Evolutionary conservation across 1,140 invertebrate genomes (phyloP), one percentile per base, ranked within the genome.

Genomic region (Drosophila baimaii): DNA sequence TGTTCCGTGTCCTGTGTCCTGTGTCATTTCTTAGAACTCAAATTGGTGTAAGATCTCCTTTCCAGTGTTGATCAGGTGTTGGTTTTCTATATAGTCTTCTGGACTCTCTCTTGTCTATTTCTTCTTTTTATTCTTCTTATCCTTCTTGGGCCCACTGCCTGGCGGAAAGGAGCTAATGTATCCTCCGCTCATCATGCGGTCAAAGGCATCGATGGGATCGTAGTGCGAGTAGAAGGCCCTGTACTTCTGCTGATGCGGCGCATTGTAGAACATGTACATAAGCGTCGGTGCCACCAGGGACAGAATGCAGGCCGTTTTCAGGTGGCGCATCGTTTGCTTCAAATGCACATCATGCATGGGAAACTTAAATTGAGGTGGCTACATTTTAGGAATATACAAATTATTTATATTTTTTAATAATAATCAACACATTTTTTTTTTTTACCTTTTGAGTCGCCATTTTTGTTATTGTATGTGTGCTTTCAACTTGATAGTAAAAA

Each of bases 171-270:
- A 86, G 12, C 8, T 9, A 1, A 86, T 25, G 5, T 83, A 86
- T 10, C 83, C 82, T 1, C 62, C 83, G 8, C 35, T 65, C 51
- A 73, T 62, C 82, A 86, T 86, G n/a, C 83, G 75, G 25, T 86
- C 71, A 29, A 86, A 82, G 3, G 79, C 43, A 27, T 72, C 76
- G 5, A 79, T 19, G 0, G 82, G 71, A 63, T 86, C 82, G 17
- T 86, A 86, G 15, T 12, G 33, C 2, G 83, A 44, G 17, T 86
- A 86, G 21, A 79, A 88, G 17, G 2, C 37, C 2, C 12, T 62
- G 37, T 88, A 88, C 10, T 47, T 58, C 19, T 49, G 25, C 4
- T 47, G 39, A 0, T 15, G 35, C 0, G 75, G 76, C 2, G 35
- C n/a, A 49, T 88, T 86, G 15, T 69, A 19, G 0, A 79, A n/a